phyloP scores from a whole-genome alignment of 2,113 vertebrate species.

The Gasterosteus aculeatus region DNA sequence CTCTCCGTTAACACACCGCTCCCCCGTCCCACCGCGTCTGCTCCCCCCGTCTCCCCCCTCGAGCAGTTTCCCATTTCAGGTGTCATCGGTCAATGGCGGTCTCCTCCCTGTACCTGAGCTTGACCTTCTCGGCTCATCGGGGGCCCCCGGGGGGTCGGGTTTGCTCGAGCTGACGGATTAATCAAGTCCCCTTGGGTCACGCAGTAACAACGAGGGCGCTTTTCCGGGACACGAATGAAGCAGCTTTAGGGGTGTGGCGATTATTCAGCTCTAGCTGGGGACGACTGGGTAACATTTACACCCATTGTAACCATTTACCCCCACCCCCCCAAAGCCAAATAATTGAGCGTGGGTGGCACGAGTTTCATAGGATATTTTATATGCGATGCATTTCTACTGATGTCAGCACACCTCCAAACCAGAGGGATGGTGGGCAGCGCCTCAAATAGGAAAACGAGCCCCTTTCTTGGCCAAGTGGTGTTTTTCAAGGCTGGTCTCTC shows the following conservation, averaged over 20 bases:
- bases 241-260: slow-evolving; percentile 18
- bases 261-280: slow-evolving; percentile 23
- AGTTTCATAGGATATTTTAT: slow-evolving; percentile 54
- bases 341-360: slow-evolving; percentile 43
- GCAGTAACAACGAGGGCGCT: not conserved
- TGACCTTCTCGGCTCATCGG: slow-evolving; percentile 34
- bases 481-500: slow-evolving; percentile 52
- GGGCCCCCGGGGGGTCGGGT: slow-evolving; percentile 32
- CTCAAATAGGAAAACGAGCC: slow-evolving; percentile 53
- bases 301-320: slow-evolving; percentile 23
- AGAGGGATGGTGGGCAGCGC: slow-evolving; percentile 36
- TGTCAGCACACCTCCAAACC: slow-evolving; percentile 63
- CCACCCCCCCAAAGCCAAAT: slow-evolving; percentile 32
- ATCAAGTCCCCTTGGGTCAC: slow-evolving; percentile 53
- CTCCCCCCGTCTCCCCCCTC: slow-evolving; percentile 7
- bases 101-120: slow-evolving; percentile 47
- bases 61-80: slow-evolving; percentile 57
- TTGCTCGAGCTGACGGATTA: slow-evolving; percentile 60
- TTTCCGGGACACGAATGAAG: slow-evolving; percentile 43
- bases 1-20: slow-evolving; percentile 49
- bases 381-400: slow-evolving; percentile 71
- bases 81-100: slow-evolving; percentile 53
- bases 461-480: slow-evolving; percentile 32
- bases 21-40: not conserved
- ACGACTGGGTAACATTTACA: too few relatives aligned